Base-by-base conservation (phyloP, 2,888 invertebrate species). In the Eudasyphora cyanicolor region DNA sequence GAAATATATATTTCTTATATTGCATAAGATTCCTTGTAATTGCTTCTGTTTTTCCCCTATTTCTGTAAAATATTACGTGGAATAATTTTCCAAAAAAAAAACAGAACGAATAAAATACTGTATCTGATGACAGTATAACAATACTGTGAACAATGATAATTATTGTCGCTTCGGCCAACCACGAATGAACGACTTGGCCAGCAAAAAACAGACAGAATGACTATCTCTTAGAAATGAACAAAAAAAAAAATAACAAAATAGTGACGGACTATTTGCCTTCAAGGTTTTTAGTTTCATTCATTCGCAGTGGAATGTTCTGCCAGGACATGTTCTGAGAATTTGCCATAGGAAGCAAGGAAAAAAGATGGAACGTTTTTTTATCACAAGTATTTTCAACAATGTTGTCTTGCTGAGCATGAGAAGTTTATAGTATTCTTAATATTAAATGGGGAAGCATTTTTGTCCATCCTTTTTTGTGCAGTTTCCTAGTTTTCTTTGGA, bases 101-200 rank as follows among this genome's bases (percentile, higher is more conserved):
- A 54, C 60, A 60, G n/a, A 60, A 29, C 27, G n/a, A 27, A n/a
- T n/a, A 3, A 57, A 27, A 7, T 3, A 29, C 29, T 8, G 17
- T 29, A 29, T 60, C 60, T 29, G 60, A 60, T 60, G 60, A 60
- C 60, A 60, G 60, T 8, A 29, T 27, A 60, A 60, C 60, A 60
- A 60, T 60, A 17, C 60, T 29, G 60, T 5, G 27, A 60, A 60
- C 60, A 60, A 27, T 60, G 10, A 60, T 32, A 60, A 60, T 29
- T 60, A 60, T 8, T 60, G 29, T n/a, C 29, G 14, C 32, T 60
- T 2, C 27, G 29, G 27, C 32, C 14, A 60, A n/a, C 60, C 29
- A n/a, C n/a, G 29, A 60, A 32, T 10, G 29, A 60, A 32, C n/a
- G 60, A 60, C 60, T 60, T 60, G 60, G 60, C 29, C 29, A 4